Percentiles rank a stretch among this genome's conserved stretches.
Conservation (phyloP, 1,140 invertebrate species). For the Drosophila parvula region DNA sequence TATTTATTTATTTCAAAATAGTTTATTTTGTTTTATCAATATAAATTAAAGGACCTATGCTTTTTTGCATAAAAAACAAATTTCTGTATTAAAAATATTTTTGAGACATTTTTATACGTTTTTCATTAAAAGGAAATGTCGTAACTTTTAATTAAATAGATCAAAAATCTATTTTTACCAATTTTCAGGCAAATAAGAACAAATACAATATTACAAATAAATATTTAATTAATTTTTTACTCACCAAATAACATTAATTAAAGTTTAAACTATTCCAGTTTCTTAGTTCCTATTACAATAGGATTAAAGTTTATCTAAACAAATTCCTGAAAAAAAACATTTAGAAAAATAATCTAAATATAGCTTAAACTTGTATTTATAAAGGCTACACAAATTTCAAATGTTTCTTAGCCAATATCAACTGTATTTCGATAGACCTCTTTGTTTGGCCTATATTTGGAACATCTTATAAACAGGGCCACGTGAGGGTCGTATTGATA, state of each 20-base stretch:
- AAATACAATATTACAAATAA: too few species aligned
- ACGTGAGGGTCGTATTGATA: conserved; percentile 31
- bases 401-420: background rate
- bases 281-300: background rate
- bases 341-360: too few species aligned
- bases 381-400: background rate
- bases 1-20: too few species aligned
- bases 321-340: too few species aligned
- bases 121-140: too few species aligned
- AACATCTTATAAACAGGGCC: conserved; percentile 10
- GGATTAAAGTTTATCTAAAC: background rate
- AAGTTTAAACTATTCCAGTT: background rate
- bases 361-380: background rate
- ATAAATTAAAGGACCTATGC: too few species aligned
- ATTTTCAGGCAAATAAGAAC: background rate
- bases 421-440: background rate
- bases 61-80: too few species aligned
- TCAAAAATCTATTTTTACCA: background rate
- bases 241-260: background rate
- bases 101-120: too few species aligned
- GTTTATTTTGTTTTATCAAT: too few species aligned
- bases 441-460: conserved; percentile 12
- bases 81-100: too few species aligned
- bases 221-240: background rate
- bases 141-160: too few species aligned